A percentile compares a stretch with the other conserved stretches of the same genome.
These are phyloP conservation scores for Apogon talboti DNA, from an alignment of 2,797 vertebrate genomes.

Conservation along the genomic window DNA sequence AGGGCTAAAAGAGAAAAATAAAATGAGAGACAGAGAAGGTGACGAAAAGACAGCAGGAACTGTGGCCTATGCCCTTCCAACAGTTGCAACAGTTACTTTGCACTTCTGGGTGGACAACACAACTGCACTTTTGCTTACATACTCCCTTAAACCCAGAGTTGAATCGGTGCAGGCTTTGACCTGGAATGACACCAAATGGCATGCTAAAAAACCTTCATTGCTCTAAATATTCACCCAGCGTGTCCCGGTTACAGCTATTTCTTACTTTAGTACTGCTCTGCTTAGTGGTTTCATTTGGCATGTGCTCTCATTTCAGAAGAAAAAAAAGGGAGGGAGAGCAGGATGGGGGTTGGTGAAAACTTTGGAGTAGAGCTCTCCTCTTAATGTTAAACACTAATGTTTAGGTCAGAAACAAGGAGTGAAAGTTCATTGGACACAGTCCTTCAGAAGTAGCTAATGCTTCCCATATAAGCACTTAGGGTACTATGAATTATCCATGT, in stretches of 20 bases:
- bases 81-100: conserved; percentile 34
- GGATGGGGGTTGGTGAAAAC: conserved; percentile 38
- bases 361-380: conserved; percentile 37
- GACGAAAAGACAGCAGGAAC: conserved; percentile 17
- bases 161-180: conserved; percentile 60
- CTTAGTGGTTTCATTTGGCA: conserved; percentile 76
- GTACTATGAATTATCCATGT: conserved; percentile 55
- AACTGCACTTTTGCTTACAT: conserved; percentile 35
- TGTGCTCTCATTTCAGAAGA: conserved; percentile 67
- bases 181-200: conserved; percentile 66
- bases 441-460: conserved; percentile 19
- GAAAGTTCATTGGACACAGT: conserved; percentile 5
- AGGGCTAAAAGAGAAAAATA: conserved; percentile 54
- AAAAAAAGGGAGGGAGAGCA: conserved; percentile 13
- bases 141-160: conserved; percentile 31
- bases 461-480: conserved; percentile 33
- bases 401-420: conserved; percentile 42
- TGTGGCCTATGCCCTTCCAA: conserved; percentile 34
- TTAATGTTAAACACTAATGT: conserved; percentile 46
- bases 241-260: conserved; percentile 71
- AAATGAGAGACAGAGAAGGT: conserved; percentile 20
- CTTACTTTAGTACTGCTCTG: conserved; percentile 71
- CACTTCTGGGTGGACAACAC: conserved; percentile 1
- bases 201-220: conserved; percentile 71
- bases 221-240: conserved; percentile 72